Evolutionary conservation across 2,113 vertebrate genomes (phyloP).

Genomic region (Pterocles orientalis): DNA sequence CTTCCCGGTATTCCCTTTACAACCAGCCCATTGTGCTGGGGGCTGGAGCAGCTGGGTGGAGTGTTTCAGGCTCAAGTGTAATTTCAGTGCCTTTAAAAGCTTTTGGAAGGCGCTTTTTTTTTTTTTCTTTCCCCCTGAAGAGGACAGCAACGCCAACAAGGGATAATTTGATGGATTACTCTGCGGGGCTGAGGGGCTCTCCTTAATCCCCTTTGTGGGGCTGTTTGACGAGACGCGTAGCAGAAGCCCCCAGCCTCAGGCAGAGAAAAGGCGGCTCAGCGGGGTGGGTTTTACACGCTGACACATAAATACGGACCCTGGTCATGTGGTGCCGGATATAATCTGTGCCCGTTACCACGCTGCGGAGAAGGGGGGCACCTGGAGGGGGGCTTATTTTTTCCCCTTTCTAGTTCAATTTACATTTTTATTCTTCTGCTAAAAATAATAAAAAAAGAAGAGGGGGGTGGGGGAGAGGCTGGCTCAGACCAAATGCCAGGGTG

Average conservation of each 20-base stretch:
- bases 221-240: conserved; percentile 68
- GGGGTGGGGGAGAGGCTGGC: background rate
- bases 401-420: conserved; percentile 46
- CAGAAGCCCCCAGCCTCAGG: conserved; percentile 74
- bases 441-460: background rate
- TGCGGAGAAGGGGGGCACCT: conserved; percentile 19
- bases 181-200: conserved; percentile 73
- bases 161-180: conserved; percentile 84
- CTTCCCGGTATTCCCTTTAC: conserved; percentile 63
- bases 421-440: conserved; percentile 56
- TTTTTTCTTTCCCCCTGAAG: background rate
- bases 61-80: conserved; percentile 71
- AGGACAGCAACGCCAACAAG: conserved; percentile 71
- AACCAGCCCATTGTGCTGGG: conserved; percentile 46
- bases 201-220: conserved; percentile 82
- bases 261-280: conserved; percentile 81
- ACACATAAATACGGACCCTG: conserved; percentile 72
- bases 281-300: conserved; percentile 61
- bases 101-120: background rate
- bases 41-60: conserved; percentile 74
- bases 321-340: conserved; percentile 54
- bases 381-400: background rate
- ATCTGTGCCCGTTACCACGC: conserved; percentile 36
- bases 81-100: conserved; percentile 69
- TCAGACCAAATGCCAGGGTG: background rate